phyloP scores from a whole-genome alignment of 2,113 vertebrate genomes.

The Engraulis encrasicolus region DNA sequence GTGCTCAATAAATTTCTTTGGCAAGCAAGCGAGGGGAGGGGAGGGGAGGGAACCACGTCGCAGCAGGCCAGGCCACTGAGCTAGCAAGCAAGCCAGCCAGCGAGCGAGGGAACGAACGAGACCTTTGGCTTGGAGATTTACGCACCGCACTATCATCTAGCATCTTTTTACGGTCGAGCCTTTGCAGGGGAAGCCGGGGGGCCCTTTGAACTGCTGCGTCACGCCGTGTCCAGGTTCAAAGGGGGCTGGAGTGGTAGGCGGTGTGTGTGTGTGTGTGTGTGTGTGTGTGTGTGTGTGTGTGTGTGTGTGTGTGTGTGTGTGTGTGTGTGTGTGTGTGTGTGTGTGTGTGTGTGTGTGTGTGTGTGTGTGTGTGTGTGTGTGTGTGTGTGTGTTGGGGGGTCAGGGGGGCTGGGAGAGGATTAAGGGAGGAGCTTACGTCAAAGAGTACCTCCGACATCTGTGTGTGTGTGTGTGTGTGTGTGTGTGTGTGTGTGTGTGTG shows the following conservation, averaged over 20 bases:
- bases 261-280: too few relatives aligned
- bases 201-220: slow-evolving; percentile 40
- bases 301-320: too few relatives aligned
- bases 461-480: slow-evolving; percentile 15
- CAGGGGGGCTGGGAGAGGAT: slow-evolving; percentile 2
- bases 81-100: too few relatives aligned
- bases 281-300: too few relatives aligned
- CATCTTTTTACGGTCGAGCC: slow-evolving; percentile 38
- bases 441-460: slow-evolving; percentile 25
- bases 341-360: too few relatives aligned
- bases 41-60: too few relatives aligned
- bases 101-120: not conserved
- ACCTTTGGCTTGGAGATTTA: slow-evolving; percentile 37
- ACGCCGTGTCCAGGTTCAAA: slow-evolving; percentile 29
- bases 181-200: slow-evolving; percentile 21
- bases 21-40: not conserved
- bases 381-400: too few relatives aligned
- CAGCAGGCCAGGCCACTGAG: too few relatives aligned
- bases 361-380: too few relatives aligned
- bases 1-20: slow-evolving; percentile 26
- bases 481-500: slow-evolving; percentile 17
- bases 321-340: too few relatives aligned
- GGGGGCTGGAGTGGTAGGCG: slow-evolving; percentile 24
- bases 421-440: not conserved
- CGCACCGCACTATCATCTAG: not conserved